These are phyloP conservation scores for Orthonyx spaldingii DNA, from an alignment of 2,113 vertebrate species.

Conservation along the genomic window DNA sequence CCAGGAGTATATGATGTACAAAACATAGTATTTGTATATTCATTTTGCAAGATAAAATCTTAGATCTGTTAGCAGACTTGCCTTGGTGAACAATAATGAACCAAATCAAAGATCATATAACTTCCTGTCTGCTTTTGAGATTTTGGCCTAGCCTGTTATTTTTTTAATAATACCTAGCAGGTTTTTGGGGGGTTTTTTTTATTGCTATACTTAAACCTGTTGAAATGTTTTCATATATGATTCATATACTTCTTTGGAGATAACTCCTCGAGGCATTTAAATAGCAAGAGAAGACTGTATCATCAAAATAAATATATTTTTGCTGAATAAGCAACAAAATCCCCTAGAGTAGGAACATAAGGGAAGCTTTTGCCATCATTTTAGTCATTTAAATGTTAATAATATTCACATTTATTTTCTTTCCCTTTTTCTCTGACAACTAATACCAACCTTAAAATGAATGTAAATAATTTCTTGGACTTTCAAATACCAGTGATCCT, in stretches of 20 bases:
- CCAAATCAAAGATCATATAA: not conserved
- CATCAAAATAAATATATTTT: not conserved
- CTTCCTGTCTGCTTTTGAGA: not conserved
- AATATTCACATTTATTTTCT: not conserved
- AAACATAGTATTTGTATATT: slow-evolving; percentile 1
- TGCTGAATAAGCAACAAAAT: not conserved
- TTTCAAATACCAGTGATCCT: not conserved
- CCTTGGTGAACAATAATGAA: not conserved
- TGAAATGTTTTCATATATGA: not conserved
- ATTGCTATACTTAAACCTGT: not conserved
- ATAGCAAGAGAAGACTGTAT: not conserved
- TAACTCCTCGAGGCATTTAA: not conserved
- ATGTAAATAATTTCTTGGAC: not conserved
- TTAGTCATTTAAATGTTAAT: not conserved
- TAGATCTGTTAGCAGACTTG: not conserved
- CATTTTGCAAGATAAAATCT: slow-evolving; percentile 17
- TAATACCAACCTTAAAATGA: not conserved
- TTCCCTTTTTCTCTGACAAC: not conserved
- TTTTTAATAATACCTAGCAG: no score
- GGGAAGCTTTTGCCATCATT: not conserved
- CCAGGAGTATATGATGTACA: not conserved
- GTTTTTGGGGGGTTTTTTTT: not conserved
- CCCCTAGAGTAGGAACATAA: not conserved
- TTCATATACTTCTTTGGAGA: not conserved
- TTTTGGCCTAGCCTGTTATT: not conserved